Evolutionary conservation across 2,797 vertebrate genomes (phyloP).

Genomic region (Malacoctenus gilli): DNA sequence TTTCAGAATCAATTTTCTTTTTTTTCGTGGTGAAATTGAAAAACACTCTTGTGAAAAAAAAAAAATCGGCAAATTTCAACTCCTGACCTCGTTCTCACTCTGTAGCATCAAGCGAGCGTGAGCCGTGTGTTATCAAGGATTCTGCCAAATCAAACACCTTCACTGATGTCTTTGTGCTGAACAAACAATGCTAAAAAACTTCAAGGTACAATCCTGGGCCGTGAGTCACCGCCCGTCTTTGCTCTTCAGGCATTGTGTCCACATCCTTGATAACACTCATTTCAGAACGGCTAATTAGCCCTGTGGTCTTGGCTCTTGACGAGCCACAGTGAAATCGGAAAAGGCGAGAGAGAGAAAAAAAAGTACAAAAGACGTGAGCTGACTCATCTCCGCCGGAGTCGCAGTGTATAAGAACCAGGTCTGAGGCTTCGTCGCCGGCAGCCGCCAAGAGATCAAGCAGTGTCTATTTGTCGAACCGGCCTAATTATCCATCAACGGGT

Average conservation of each 20-base stretch:
- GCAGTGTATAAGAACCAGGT: slow-evolving; percentile 12
- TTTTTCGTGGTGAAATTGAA: no score
- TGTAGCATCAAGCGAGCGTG: slow-evolving; percentile 3
- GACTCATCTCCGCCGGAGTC: slow-evolving; percentile 34
- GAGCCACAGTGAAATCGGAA: slow-evolving; percentile 40
- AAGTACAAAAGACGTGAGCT: slow-evolving; percentile 38
- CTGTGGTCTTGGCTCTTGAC: slow-evolving; percentile 57
- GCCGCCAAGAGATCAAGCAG: slow-evolving; percentile 7
- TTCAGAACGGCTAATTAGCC: slow-evolving; percentile 73
- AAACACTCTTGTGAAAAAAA: no score
- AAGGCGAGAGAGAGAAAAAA: no score
- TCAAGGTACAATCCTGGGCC: slow-evolving; percentile 51
- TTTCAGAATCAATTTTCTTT: no score
- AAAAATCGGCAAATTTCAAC: no score
- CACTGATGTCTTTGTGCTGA: slow-evolving; percentile 38
- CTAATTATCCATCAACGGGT: slow-evolving; percentile 18
- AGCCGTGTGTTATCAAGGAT: slow-evolving; percentile 22
- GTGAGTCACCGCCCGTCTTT: slow-evolving; percentile 55
- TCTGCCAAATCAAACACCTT: slow-evolving; percentile 37
- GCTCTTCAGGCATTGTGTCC: slow-evolving; percentile 63
- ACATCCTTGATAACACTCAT: slow-evolving; percentile 75
- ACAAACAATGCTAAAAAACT: slow-evolving; percentile 42
- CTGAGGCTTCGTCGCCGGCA: background rate
- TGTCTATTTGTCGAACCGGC: slow-evolving; percentile 14
- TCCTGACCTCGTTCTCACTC: background rate